phyloP scores from a whole-genome alignment of 2,888 invertebrate species.

The Merodon equestris region DNA sequence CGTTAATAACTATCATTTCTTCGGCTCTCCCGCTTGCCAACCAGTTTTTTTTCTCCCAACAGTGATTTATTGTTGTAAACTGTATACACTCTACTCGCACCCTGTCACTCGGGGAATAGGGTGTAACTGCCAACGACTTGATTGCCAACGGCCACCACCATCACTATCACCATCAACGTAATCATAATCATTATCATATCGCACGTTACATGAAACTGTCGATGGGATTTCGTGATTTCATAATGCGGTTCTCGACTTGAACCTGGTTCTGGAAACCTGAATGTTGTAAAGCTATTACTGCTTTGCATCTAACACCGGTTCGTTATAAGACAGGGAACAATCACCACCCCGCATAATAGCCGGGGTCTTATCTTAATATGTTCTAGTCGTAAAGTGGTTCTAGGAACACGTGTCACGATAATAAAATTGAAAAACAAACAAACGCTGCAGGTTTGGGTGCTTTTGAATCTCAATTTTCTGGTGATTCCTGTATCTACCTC shows the following conservation, averaged over 20 bases:
- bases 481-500: too few species aligned
- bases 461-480: too few species aligned
- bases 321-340: too few species aligned
- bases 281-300: slow-evolving; percentile 10
- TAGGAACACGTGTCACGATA: too few species aligned
- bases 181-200: slow-evolving; percentile 60
- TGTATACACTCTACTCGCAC: slow-evolving; percentile 11
- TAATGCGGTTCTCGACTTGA: neutral
- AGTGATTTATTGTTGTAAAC: slow-evolving; percentile 45
- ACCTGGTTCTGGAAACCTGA: neutral
- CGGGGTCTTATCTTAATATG: too few species aligned
- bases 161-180: slow-evolving; percentile 35
- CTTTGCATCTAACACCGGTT: too few species aligned
- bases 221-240: slow-evolving; percentile 59
- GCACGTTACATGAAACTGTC: slow-evolving; percentile 49
- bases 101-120: slow-evolving; percentile 54
- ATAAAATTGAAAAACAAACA: too few species aligned
- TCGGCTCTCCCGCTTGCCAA: slow-evolving; percentile 20
- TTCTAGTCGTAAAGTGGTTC: too few species aligned
- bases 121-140: slow-evolving; percentile 63
- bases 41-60: slow-evolving; percentile 50
- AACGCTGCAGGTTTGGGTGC: too few species aligned
- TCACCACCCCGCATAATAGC: too few species aligned
- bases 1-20: slow-evolving; percentile 62
- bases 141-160: slow-evolving; percentile 43